Conservation (phyloP, 2,113 vertebrate species). For the Eonycteris spelaea region DNA sequence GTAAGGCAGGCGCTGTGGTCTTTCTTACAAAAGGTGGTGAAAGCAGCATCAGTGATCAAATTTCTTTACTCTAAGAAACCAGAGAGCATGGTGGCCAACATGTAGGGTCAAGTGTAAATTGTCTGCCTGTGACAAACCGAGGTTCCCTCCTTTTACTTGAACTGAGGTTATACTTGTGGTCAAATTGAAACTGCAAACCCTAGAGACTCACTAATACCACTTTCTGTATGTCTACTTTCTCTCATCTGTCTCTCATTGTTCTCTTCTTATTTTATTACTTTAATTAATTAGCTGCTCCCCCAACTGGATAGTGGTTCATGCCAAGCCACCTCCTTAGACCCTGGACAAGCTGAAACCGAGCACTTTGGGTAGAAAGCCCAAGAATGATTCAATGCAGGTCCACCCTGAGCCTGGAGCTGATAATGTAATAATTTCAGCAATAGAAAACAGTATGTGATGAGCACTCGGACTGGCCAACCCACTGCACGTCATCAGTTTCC, state of each 20-base stretch:
- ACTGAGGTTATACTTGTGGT: background rate
- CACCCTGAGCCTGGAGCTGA: background rate
- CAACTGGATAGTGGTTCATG: background rate
- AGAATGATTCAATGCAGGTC: no score
- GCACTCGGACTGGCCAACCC: no score
- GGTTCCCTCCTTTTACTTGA: background rate
- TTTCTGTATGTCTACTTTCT: background rate
- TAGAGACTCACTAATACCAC: background rate
- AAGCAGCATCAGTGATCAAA: background rate
- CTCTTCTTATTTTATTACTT: background rate
- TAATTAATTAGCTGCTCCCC: background rate
- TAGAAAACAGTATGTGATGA: background rate
- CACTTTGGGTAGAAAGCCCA: background rate
- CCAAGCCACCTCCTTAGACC: background rate
- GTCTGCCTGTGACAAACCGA: background rate
- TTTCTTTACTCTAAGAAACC: background rate
- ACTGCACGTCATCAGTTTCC: background rate
- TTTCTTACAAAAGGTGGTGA: background rate
- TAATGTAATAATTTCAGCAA: background rate
- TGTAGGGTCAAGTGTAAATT: background rate
- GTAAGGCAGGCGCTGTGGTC: background rate
- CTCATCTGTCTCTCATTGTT: background rate
- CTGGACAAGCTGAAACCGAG: background rate
- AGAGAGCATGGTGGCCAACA: background rate
- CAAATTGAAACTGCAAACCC: background rate